Evolutionary conservation across 2,888 invertebrate genomes (phyloP), one percentile per base, ranked within the genome.

Genomic region (Parasteatoda lunata): DNA sequence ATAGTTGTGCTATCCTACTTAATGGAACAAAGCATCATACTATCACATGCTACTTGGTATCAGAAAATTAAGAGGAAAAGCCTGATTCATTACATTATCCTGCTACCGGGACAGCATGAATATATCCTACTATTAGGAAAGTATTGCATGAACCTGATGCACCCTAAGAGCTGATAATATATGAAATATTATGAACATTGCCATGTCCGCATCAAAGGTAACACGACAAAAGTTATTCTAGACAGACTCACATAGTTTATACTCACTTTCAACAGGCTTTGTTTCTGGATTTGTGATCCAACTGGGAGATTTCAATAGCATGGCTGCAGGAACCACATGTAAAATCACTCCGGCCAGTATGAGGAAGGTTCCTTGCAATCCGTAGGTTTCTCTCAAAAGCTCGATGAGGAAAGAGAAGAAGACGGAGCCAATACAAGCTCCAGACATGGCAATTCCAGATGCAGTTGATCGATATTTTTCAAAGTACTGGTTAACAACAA

Each of bases 401-500:
- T 87, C 88, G 8, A 89, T 84, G 3, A 90, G 76, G 59, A 89
- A 87, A 8, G 89, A 88, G 51, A 90, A 88, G 47, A 84, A 64
- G 47, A 90, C 89, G 0, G 89, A 86, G 7, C 90, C 90, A 4
- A 90, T 54, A 4, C 89, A 89, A 3, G 89, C 89, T 45, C 90
- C 90, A 4, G 90, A 87, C 5, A 89, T 73, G 3, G 89, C 87
- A 13, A 89, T 89, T 5, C 90, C 90, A 64, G 88, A 89, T 3
- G 90, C 89, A 5, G 88, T 88, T 7, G 88, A 87, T 15, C 88
- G 88, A 68, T 88, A 89, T 54, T 89, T 88, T 11, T 79, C 77
- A 52, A 90, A 90, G 76, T 90, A 90, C 69, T 90, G 89, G 65
- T 89, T 89, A 9, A 90, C 83, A 3, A 89, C 86, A 4, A 88